Conservation (phyloP, 2,888 invertebrate genomes). For the Dorcus parallelipipedus region DNA sequence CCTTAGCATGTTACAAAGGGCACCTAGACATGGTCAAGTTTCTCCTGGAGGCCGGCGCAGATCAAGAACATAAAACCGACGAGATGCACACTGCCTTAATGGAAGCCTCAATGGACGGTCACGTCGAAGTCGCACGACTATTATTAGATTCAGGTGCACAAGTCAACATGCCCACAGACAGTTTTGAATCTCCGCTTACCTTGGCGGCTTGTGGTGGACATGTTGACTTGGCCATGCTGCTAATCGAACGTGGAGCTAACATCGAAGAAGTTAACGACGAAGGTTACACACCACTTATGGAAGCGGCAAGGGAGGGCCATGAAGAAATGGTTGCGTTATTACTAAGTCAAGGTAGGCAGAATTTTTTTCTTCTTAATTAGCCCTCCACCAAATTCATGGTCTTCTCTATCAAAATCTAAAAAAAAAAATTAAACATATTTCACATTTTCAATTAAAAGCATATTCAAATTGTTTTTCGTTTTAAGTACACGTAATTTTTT, state of each 20-base stretch:
- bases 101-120: constrained; percentile 99
- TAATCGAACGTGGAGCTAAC: constrained; percentile 96
- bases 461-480: no score
- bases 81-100: constrained; percentile 99
- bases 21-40: constrained; percentile 97
- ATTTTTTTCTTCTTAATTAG: no score
- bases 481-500: no score
- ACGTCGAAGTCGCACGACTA: constrained; percentile 93
- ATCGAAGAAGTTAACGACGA: constrained; percentile 99
- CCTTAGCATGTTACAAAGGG: constrained; percentile 77
- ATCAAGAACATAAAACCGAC: constrained; percentile 97
- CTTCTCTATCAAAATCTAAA: no score
- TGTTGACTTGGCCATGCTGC: constrained; percentile 91
- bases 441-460: no score
- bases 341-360: constrained; percentile 71
- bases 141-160: constrained; percentile 96
- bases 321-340: constrained; percentile 96
- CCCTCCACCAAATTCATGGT: no score
- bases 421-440: no score
- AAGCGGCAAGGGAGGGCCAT: constrained; percentile 97
- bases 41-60: constrained; percentile 92
- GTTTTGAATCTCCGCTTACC: constrained; percentile 97
- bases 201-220: constrained; percentile 98
- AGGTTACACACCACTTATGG: constrained; percentile 99
- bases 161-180: constrained; percentile 99